phyloP scores from a whole-genome alignment of 2,888 invertebrate genomes.

The Epinotia demarniana region DNA sequence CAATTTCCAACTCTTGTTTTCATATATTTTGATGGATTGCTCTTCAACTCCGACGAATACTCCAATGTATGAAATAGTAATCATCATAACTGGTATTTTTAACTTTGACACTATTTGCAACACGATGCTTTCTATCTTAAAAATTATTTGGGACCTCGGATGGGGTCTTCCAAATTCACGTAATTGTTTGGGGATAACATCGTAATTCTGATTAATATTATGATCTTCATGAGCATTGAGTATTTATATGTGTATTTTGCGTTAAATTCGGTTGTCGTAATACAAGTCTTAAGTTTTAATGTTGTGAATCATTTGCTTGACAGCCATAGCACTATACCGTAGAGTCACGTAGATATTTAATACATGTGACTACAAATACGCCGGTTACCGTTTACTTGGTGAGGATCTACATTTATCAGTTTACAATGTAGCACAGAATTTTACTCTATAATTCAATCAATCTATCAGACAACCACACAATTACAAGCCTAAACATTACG shows the following conservation, averaged over 20 bases:
- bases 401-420: not conserved
- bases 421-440: not conserved
- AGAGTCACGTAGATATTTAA: slow-evolving; percentile 64
- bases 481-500: not conserved
- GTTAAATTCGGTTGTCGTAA: not conserved
- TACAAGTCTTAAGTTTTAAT: slow-evolving; percentile 43
- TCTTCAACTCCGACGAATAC: slow-evolving; percentile 46
- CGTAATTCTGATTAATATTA: slow-evolving; percentile 14
- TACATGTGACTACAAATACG: slow-evolving; percentile 12
- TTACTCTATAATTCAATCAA: not conserved
- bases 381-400: slow-evolving; percentile 34
- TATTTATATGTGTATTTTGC: not conserved
- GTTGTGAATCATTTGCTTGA: slow-evolving; percentile 46
- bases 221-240: not conserved
- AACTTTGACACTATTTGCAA: not conserved
- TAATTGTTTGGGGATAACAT: slow-evolving; percentile 43
- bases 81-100: not conserved
- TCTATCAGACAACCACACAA: not conserved
- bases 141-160: slow-evolving; percentile 44
- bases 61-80: slow-evolving; percentile 35
- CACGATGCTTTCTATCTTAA: slow-evolving; percentile 14
- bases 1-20: slow-evolving; percentile 77
- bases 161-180: slow-evolving; percentile 42
- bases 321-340: slow-evolving; percentile 62
- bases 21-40: slow-evolving; percentile 61